Conservation (phyloP, 2,888 invertebrate genomes). For the Cephus nigrinus region DNA sequence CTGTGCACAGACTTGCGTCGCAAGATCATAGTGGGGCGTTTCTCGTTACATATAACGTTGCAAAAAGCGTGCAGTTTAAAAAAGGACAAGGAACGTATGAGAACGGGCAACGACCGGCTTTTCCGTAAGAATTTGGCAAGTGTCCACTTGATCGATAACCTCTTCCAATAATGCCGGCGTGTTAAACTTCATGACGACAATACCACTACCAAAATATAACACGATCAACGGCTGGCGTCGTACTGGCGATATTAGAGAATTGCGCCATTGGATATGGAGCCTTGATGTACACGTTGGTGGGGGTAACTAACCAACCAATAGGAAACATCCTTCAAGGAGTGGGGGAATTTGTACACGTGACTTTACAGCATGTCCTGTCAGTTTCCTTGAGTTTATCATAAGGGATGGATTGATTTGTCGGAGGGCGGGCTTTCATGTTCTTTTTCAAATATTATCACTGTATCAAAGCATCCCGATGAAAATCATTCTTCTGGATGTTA, state of each 20-base stretch:
- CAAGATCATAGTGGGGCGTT: conserved; percentile 42
- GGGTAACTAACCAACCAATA: neutral
- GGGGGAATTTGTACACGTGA: neutral
- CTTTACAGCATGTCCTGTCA: neutral
- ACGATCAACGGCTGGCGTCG: neutral
- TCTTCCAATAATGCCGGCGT: neutral
- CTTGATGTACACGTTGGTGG: neutral
- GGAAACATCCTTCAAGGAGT: neutral
- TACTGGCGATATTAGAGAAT: neutral
- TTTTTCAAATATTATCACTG: neutral
- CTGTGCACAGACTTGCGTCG: conserved; percentile 50
- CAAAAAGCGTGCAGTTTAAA: neutral
- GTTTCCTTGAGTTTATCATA: neutral
- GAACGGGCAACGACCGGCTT: neutral
- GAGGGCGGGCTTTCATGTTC: neutral
- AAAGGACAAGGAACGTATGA: neutral
- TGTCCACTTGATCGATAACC: neutral
- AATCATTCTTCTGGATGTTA: neutral
- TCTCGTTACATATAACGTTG: neutral
- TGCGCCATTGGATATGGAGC: neutral
- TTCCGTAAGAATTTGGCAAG: neutral
- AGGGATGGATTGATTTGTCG: neutral
- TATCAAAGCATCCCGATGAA: neutral
- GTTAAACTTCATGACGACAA: neutral
- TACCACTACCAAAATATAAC: neutral